These are phyloP conservation scores for Parazoanthus atlanticus DNA, from an alignment of 92 coral and sea anemone species.

Conservation along the genomic window DNA sequence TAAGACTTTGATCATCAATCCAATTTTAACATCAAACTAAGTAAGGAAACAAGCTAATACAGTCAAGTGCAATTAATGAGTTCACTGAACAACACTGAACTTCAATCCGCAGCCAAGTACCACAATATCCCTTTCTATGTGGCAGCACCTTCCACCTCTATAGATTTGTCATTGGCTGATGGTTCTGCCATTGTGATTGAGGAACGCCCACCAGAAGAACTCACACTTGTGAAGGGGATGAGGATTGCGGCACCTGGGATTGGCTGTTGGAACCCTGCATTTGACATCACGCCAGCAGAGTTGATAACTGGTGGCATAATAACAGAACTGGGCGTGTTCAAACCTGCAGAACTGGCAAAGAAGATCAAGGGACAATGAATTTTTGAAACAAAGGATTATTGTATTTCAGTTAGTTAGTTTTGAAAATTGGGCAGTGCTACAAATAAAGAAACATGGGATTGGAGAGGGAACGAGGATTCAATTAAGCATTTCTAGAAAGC, in stretches of 20 bases:
- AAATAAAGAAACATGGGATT: neutral
- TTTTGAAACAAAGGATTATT: neutral
- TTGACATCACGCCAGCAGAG: conserved; percentile 92
- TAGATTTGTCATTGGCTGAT: conserved; percentile 70
- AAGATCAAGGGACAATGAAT: conserved; percentile 35
- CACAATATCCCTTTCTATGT: conserved; percentile 88
- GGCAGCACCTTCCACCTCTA: conserved; percentile 86
- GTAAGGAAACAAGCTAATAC: too few relatives aligned
- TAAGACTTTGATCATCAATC: too few relatives aligned
- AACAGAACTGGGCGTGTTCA: conserved; percentile 86
- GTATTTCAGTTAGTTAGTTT: neutral
- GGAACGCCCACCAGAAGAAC: conserved; percentile 80
- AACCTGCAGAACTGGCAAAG: conserved; percentile 69
- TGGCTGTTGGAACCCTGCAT: conserved; percentile 95
- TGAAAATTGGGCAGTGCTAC: neutral
- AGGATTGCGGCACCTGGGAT: conserved; percentile 88
- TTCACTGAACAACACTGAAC: neutral
- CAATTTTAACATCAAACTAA: too few relatives aligned
- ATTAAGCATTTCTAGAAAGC: too few relatives aligned
- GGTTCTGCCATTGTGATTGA: conserved; percentile 86
- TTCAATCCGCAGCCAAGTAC: conserved; percentile 69
- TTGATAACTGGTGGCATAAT: conserved; percentile 93
- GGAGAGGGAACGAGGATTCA: too few relatives aligned
- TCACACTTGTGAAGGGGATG: conserved; percentile 67
- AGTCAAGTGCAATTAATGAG: neutral